Percentiles rank a stretch among this genome's conserved stretches.
Evolutionary conservation across 2,113 vertebrate genomes (phyloP).

Genomic region (Chrysemys picta): DNA sequence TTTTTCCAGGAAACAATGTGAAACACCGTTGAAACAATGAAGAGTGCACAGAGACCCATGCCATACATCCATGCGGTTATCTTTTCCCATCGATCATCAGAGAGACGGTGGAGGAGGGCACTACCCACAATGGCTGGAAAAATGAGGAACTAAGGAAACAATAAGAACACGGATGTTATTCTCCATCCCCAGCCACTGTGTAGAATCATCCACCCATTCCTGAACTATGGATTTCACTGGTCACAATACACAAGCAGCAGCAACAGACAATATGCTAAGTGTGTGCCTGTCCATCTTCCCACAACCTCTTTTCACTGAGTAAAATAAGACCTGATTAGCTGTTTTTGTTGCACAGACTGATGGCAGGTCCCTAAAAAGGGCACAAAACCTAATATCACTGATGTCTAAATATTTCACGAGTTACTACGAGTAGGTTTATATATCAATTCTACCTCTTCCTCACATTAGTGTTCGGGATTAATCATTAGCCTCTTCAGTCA

Average conservation of each 20-base stretch:
- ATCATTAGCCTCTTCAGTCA: not conserved
- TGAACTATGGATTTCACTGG: not conserved
- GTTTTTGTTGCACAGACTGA: not conserved
- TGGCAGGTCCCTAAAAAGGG: fast-evolving
- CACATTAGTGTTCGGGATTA: fast-evolving
- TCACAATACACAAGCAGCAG: not conserved
- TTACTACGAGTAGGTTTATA: not conserved
- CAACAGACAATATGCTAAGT: not conserved
- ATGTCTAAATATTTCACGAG: not conserved
- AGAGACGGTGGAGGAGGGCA: slow-evolving; percentile 90
- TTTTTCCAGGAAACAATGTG: slow-evolving; percentile 98
- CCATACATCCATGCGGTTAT: slow-evolving; percentile 97
- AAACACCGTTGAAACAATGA: slow-evolving; percentile 96
- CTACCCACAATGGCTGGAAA: slow-evolving; percentile 93
- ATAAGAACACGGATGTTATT: not conserved
- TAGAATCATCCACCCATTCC: not conserved
- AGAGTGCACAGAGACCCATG: slow-evolving; percentile 93
- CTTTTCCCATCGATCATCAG: slow-evolving; percentile 91
- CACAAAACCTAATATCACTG: not conserved
- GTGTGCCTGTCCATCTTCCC: no score
- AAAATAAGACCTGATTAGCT: not conserved
- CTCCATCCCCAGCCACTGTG: fast-evolving
- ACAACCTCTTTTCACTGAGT: not conserved
- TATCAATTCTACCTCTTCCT: fast-evolving
- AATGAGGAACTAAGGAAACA: slow-evolving; percentile 84